phyloP scores from a whole-genome alignment of 2,888 invertebrate species.

The Diachrysia chrysitis region DNA sequence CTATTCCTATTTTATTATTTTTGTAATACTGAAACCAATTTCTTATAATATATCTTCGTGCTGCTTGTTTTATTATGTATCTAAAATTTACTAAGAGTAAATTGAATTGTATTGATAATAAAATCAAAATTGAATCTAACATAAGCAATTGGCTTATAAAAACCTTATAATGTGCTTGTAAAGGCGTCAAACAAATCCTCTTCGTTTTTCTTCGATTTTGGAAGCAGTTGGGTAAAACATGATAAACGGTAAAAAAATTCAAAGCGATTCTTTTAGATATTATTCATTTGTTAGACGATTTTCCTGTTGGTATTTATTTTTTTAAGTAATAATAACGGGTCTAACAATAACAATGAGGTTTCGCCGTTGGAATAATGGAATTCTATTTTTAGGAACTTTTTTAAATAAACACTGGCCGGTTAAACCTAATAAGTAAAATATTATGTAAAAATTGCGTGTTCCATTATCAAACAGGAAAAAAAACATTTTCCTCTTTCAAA shows the following conservation, averaged over 20 bases:
- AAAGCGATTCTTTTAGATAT: background rate
- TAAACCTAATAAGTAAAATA: background rate
- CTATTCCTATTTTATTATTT: no score
- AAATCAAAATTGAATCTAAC: background rate
- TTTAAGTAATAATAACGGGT: no score
- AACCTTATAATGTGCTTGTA: background rate
- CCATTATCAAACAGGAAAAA: background rate
- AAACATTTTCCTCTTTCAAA: background rate
- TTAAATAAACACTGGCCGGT: background rate
- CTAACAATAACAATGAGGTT: no score
- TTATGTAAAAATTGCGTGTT: background rate
- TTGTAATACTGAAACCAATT: background rate
- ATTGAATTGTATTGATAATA: background rate
- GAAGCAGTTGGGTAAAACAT: background rate
- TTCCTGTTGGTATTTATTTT: background rate
- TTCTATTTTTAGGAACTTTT: no score
- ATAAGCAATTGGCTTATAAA: background rate
- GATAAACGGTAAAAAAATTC: background rate
- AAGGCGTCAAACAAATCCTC: background rate
- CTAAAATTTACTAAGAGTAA: background rate
- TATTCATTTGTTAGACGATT: background rate
- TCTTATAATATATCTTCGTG: background rate
- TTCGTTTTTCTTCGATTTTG: background rate
- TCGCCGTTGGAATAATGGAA: no score
- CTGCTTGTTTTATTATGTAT: background rate